A percentile compares a stretch with the other conserved stretches of the same genome.
Conservation (phyloP, 2,888 invertebrate genomes). For the Operophtera brumata region DNA sequence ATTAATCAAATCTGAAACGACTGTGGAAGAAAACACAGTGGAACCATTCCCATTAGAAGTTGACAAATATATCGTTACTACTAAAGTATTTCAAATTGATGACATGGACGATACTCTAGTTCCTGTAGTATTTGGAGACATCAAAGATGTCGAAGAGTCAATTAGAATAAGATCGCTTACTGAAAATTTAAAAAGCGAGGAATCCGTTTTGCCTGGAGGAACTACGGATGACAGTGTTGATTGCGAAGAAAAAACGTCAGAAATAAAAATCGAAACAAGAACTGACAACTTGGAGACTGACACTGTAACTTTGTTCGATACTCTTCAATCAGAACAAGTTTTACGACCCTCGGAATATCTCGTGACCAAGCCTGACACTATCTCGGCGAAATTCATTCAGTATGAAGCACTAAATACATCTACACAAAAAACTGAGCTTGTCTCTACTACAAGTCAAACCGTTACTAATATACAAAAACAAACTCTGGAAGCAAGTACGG, state of each 20-base stretch:
- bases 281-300: background rate
- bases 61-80: background rate
- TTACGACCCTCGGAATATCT: constrained; percentile 1
- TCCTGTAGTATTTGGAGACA: constrained; percentile 56
- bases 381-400: constrained; percentile 52
- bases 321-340: constrained; percentile 6
- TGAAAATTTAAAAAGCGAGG: constrained; percentile 6
- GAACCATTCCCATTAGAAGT: background rate
- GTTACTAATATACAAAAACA: constrained; percentile 11
- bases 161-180: constrained; percentile 32
- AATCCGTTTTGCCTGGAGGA: background rate
- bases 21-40: background rate
- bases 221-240: background rate
- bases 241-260: background rate
- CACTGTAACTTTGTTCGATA: background rate
- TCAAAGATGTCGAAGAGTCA: constrained; percentile 42
- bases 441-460: constrained; percentile 8
- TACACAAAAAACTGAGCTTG: constrained; percentile 13
- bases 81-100: constrained; percentile 39
- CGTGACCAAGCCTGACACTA: constrained; percentile 44
- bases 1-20: background rate
- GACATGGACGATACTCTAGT: constrained; percentile 51
- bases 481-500: constrained; percentile 24
- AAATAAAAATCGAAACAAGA: background rate
- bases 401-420: constrained; percentile 38